Evolutionary conservation across 2,113 vertebrate species (phyloP), one percentile per base, ranked within the genome.

Genomic region (Pelvicachromis taeniatus): DNA sequence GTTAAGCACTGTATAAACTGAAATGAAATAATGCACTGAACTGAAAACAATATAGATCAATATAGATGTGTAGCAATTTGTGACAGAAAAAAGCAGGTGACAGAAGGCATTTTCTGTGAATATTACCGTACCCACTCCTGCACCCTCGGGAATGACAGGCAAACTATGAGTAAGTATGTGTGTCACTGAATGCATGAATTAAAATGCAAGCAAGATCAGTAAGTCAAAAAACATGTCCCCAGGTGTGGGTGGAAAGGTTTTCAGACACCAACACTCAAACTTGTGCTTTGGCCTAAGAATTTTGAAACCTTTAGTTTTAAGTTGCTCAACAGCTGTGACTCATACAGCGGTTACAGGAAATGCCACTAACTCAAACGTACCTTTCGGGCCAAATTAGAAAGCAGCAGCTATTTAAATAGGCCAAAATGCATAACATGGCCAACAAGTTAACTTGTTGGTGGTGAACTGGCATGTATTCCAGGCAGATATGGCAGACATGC

Each of bases 401-500:
- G 56, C 17, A 65, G 23, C 81, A 45, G 31, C 75, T 54, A 19
- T 7, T 50, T 54, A 58, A 65, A 86, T 50, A 40, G 16, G 80
- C 21, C 54, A 65, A 84, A 87, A 85, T 42, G 21, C 79, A 88
- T 29, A 54, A 12, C 55, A 83, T 78, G 54, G 54, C 73, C 83
- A 91, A 53, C 65, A 82, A 86, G 80, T 88, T 19, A 45, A 78
- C 53, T 77, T 83, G 85, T 54, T 81, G 68, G 82, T 61, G 52
- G 14, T 45, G 14, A 68, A 81, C 26, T 53, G 52, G 73, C 70
- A 42, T 68, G 75, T 78, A 85, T 86, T 86, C n/a, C 61, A 53
- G 88, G 82, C 85, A 84, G 75, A 83, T 59, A 82, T 77, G 38
- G 65, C 56, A 80, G 61, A 88, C 73, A 58, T 83, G 35, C n/a